Conservation (phyloP, 2,113 vertebrate genomes). For the Patagioenas fasciata region DNA sequence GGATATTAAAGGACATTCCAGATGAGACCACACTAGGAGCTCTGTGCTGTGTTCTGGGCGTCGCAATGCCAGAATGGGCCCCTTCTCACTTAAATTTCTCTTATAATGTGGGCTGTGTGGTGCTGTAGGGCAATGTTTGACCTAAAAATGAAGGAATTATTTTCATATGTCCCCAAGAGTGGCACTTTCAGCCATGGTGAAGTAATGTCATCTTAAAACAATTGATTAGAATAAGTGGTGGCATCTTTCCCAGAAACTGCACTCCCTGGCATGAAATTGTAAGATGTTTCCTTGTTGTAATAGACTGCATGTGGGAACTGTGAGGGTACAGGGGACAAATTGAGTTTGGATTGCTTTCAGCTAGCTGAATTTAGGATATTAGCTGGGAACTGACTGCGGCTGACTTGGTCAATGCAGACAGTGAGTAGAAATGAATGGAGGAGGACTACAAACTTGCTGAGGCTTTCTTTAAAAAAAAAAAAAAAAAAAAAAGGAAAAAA, state of each 20-base stretch:
- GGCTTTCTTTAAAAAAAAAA: background rate
- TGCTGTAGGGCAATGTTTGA: slow-evolving; percentile 55
- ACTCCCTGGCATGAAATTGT: slow-evolving; percentile 37
- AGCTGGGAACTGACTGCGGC: background rate
- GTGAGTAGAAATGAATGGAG: background rate
- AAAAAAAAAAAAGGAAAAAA: no score
- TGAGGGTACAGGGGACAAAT: background rate
- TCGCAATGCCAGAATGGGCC: background rate
- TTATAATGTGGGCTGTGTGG: slow-evolving; percentile 20
- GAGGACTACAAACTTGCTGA: background rate
- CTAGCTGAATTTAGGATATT: background rate
- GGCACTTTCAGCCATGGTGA: slow-evolving; percentile 42
- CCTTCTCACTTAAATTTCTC: background rate
- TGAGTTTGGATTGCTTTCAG: background rate
- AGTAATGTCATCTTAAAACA: slow-evolving; percentile 50
- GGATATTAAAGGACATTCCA: slow-evolving; percentile 42
- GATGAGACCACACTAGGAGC: slow-evolving; percentile 50
- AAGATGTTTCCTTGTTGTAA: slow-evolving; percentile 23
- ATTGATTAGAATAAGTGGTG: slow-evolving; percentile 47
- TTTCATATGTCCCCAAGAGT: slow-evolving; percentile 55
- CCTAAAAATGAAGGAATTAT: slow-evolving; percentile 58
- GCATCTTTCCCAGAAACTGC: slow-evolving; percentile 57
- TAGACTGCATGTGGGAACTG: slow-evolving; percentile 20
- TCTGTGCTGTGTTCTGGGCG: slow-evolving; percentile 2
- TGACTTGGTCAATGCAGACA: background rate